Base-by-base conservation (phyloP, 2,888 invertebrate genomes). In the Onthophagus sagittarius region DNA sequence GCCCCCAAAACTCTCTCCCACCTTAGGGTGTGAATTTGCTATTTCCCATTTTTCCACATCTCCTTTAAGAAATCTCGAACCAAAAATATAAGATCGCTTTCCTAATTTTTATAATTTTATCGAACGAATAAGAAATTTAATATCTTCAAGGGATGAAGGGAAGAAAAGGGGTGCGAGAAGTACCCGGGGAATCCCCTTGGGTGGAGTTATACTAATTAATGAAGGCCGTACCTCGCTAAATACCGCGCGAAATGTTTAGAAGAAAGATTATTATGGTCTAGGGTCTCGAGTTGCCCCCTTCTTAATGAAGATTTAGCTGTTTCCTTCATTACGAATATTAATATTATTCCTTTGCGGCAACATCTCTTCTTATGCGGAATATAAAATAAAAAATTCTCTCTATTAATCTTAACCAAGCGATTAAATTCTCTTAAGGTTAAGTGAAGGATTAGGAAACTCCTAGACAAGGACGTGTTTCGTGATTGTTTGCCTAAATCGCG, bases 181-280 rank as follows among this genome's bases (percentile, higher is more conserved):
- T 53, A 62, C 69, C 23, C 69, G 32, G 72, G 71, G 80, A 79
- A 79, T 81, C 83, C 85, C 83, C 85, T 78, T 78, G 85, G 84
- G 85, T 82, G 81, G 83, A 84, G 84, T 85, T 85, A 83, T 83
- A 83, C 85, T 85, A 86, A 86, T 86, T 86, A 86, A 86, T 85
- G 85, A 81, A 84, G 84, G 84, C 83, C 83, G 83, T 79, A 82
- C 82, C 82, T 83, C 81, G 84, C 84, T 84, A 83, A 84, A 83
- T 83, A 83, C 83, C 80, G 82, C 79, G 80, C 79, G 80, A 82
- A 82, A 82, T 84, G 83, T 84, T 83, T 83, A 76, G 78, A 78
- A 78, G 79, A 79, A 79, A 79, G 78, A 80, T 80, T 79, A 80
- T 80, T 79, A 77, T 76, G 75, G 76, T 75, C 72, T 71, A 32